Evolutionary conservation across 2,113 vertebrate genomes (phyloP), one percentile per base, ranked within the genome.

Genomic region (Pygoscelis adeliae): DNA sequence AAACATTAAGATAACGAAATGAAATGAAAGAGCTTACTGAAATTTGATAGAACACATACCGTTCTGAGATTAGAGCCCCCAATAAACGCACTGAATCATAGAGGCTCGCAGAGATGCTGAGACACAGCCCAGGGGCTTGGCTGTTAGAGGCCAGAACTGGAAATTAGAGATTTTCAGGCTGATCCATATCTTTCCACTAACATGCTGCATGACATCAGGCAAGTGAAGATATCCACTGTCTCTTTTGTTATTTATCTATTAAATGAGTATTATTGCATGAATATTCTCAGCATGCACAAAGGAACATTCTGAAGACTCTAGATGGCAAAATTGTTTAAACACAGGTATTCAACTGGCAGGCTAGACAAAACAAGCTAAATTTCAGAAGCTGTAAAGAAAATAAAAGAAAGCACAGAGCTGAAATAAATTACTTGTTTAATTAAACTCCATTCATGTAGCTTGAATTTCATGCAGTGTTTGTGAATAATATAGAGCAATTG

Each of bases 401-500:
- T 11, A 25, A n/a, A 10, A 55, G 32, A 56, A 89, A 69, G 53
- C 38, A 84, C 8, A 78, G 49, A 66, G 22, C 25, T 87, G 56
- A 77, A 93, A 74, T 62, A 50, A 62, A 49, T 90, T 53, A 90
- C 32, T 83, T 46, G 22, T 88, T 82, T 78, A 92, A 96, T 84
- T 95, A 82, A 80, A 89, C 89, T 82, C 77, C 22, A 61, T 65
- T 87, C 32, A 29, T 10, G 44, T 67, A 82, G 27, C 34, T 79
- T 74, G 34, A 91, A 82, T 59, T 90, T 80, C 36, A 74, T 78
- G 69, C 40, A 49, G 52, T 73, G 76, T 56, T 92, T 91, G 93
- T 89, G 56, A 94, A 82, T 90, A 94, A 87, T 65, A 79, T 74
- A 70, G 10, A 78, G 50, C 76, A 95, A 94, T 72, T 84, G 69